Conservation (phyloP, 2,888 invertebrate species). For the Terebella lapidaria region DNA sequence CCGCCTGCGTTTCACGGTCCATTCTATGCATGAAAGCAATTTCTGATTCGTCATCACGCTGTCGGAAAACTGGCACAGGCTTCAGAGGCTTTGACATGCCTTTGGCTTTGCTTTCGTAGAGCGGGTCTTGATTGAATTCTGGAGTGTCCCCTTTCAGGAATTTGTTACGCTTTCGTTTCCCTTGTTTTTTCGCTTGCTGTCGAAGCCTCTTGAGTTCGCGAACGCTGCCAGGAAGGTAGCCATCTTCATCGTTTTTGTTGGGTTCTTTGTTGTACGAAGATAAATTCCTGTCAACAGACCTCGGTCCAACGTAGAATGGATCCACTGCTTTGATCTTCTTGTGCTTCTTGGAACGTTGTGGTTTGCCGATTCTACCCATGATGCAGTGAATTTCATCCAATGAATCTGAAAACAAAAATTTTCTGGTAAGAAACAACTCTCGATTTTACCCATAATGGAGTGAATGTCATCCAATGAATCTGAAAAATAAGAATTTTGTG, state of each 20-base stretch:
- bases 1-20: neutral
- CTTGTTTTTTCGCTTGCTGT: too few relatives aligned
- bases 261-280: too few relatives aligned
- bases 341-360: conserved; percentile 37
- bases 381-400: too few relatives aligned
- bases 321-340: conserved; percentile 39
- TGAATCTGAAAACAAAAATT: too few relatives aligned
- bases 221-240: too few relatives aligned
- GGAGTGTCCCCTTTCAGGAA: neutral
- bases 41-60: neutral
- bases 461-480: too few relatives aligned
- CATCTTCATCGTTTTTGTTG: too few relatives aligned
- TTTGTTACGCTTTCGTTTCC: too few relatives aligned
- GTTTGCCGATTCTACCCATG: conserved; percentile 29
- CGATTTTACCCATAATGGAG: too few relatives aligned
- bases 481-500: too few relatives aligned
- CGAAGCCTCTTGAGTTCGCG: too few relatives aligned
- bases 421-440: too few relatives aligned
- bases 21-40: neutral
- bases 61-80: neutral
- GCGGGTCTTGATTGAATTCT: neutral
- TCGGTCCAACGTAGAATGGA: conserved; percentile 27
- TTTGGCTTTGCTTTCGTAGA: neutral
- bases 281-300: conserved; percentile 16
- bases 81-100: neutral